phyloP scores from a whole-genome alignment of 2,113 vertebrate species.

The Hemiscyllium ocellatum region DNA sequence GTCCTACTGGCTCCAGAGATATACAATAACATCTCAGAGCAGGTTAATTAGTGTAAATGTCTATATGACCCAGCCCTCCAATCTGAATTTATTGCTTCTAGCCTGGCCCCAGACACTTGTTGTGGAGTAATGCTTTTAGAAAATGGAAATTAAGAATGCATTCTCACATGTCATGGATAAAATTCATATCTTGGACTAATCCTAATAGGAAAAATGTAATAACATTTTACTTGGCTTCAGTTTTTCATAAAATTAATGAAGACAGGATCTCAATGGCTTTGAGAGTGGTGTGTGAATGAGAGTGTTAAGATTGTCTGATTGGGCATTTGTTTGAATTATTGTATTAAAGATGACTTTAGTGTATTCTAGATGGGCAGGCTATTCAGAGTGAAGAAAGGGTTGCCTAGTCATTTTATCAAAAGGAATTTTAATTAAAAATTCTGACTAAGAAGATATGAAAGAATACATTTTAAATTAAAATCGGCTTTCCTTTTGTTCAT shows the following conservation, averaged over 20 bases:
- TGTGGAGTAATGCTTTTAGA: background rate
- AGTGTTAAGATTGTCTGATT: background rate
- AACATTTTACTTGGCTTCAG: background rate
- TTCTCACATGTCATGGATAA: background rate
- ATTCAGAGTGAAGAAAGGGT: background rate
- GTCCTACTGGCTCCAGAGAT: too few species aligned
- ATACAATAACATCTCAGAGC: too few species aligned
- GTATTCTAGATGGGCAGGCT: background rate
- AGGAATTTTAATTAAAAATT: constrained; percentile 10
- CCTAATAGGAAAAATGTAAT: constrained; percentile 1
- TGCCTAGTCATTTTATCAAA: background rate
- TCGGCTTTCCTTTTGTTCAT: constrained; percentile 29
- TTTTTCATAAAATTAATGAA: background rate
- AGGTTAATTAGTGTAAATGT: too few species aligned
- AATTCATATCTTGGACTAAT: constrained; percentile 1
- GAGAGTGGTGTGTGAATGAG: background rate
- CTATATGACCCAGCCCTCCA: background rate
- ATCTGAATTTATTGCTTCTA: background rate
- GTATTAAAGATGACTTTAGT: background rate
- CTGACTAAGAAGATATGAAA: background rate
- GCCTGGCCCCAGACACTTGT: background rate
- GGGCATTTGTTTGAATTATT: background rate
- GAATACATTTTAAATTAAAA: background rate
- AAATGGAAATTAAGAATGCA: background rate
- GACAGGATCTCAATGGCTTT: constrained; percentile 8